Percentiles rank a stretch among this genome's conserved stretches.
Conservation (phyloP, 2,888 invertebrate genomes). For the Asteroscopus sphinx region DNA sequence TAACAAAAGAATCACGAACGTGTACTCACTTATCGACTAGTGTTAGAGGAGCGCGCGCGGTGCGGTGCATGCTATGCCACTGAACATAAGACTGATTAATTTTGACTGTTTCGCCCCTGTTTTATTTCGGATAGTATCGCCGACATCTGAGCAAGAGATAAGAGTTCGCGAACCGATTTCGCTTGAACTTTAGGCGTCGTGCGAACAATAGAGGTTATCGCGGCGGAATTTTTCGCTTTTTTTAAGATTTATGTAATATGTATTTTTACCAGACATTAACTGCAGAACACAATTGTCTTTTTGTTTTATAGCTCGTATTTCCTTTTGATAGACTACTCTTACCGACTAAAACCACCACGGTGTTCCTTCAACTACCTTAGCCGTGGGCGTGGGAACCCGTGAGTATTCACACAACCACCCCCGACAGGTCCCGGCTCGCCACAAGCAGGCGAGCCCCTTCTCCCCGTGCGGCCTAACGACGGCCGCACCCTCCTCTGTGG, state of each 20-base stretch:
- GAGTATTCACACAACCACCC: no score
- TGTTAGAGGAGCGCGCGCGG: conserved; percentile 32
- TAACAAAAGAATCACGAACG: conserved; percentile 18
- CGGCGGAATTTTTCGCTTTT: neutral
- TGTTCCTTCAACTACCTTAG: no score
- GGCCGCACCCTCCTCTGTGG: no score
- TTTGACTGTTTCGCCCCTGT: conserved; percentile 39
- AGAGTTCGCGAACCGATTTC: conserved; percentile 36
- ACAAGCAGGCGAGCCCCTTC: no score
- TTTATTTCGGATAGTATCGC: conserved; percentile 51
- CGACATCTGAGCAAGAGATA: conserved; percentile 37
- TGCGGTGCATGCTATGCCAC: conserved; percentile 52
- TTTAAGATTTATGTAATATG: neutral
- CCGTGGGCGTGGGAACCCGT: no score
- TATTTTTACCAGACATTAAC: no score
- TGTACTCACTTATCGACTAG: conserved; percentile 48
- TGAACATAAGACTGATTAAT: conserved; percentile 51
- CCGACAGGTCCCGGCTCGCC: no score
- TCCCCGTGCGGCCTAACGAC: no score
- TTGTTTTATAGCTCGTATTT: no score
- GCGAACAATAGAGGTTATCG: conserved; percentile 21
- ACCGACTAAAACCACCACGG: no score
- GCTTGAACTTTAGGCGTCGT: conserved; percentile 37
- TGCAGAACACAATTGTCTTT: no score
- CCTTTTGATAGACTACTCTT: no score